Percentiles rank a stretch among this genome's conserved stretches.
These are phyloP conservation scores for Pelvicachromis taeniatus DNA, from an alignment of 2,113 vertebrate species.

Conservation along the genomic window DNA sequence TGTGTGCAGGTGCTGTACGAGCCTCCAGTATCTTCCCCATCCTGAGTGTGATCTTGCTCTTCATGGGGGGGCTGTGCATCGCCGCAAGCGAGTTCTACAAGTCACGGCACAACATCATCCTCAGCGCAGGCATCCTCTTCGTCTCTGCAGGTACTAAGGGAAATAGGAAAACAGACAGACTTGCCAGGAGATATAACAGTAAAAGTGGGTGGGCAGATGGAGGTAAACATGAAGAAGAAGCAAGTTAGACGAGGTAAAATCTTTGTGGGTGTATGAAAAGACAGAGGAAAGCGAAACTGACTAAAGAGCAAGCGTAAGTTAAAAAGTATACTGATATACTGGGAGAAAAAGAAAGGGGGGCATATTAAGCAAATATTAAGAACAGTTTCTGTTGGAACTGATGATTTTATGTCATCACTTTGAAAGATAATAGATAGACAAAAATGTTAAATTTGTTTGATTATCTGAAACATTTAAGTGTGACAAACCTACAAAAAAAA, in stretches of 20 bases:
- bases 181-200: not conserved
- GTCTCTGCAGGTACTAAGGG: constrained; percentile 87
- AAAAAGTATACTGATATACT: not conserved
- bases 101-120: constrained; percentile 99
- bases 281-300: not conserved
- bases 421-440: not conserved
- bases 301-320: not conserved
- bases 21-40: constrained; percentile 99
- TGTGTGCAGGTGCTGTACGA: constrained; percentile 87
- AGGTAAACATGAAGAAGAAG: not conserved
- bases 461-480: not conserved
- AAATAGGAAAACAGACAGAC: not conserved
- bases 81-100: constrained; percentile 99
- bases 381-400: not conserved
- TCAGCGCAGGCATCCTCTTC: constrained; percentile 95
- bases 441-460: not conserved
- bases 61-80: constrained; percentile 98
- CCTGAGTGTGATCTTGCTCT: constrained; percentile 97
- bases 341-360: not conserved
- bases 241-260: not conserved
- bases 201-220: not conserved
- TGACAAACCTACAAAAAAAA: not conserved
- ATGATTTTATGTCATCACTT: not conserved
- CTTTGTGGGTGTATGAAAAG: not conserved
- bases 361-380: not conserved